Conservation (phyloP, 2,888 invertebrate genomes). For the Osedax fenrisi region DNA sequence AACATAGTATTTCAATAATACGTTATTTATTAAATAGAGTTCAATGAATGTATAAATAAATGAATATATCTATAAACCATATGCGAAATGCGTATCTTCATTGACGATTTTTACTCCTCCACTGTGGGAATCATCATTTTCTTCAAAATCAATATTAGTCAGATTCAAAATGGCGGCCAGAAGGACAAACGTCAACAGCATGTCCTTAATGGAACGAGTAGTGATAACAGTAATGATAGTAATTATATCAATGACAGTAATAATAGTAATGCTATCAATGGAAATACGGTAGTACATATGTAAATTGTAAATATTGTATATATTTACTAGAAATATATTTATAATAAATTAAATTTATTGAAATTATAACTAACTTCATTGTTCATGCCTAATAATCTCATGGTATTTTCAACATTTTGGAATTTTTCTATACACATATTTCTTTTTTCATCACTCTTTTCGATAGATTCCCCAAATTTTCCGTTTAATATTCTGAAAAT, state of each 20-base stretch:
- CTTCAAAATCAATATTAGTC: constrained; percentile 42
- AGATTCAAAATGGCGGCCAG: constrained; percentile 43
- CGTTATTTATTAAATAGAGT: no score
- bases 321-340: no score
- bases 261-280: no score
- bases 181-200: constrained; percentile 40
- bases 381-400: not conserved
- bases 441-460: not conserved
- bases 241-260: not conserved
- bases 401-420: constrained; percentile 5
- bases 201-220: constrained; percentile 38
- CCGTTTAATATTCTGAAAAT: not conserved
- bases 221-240: not conserved
- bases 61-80: no score
- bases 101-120: constrained; percentile 6
- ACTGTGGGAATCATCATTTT: constrained; percentile 38
- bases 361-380: not conserved
- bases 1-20: no score
- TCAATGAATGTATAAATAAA: no score
- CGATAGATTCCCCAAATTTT: not conserved
- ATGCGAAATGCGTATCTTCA: no score
- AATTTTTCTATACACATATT: not conserved
- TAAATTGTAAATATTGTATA: no score
- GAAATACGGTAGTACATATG: no score
- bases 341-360: no score